Base-by-base conservation (phyloP, 2,113 vertebrate genomes). In the Pandion haliaetus region DNA sequence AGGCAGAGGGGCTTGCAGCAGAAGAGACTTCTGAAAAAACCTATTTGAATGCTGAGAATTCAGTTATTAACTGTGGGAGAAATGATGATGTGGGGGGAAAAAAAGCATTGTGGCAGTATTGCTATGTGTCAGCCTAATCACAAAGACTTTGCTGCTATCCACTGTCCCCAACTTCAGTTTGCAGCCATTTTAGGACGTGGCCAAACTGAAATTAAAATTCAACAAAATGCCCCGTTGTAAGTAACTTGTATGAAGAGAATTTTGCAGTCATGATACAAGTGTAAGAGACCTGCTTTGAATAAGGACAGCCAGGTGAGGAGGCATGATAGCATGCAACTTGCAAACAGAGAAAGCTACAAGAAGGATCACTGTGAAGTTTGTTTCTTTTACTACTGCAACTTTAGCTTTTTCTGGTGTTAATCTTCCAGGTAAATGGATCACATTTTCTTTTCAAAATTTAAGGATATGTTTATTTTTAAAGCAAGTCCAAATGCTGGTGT, bases 21-120 rank as follows among this genome's bases (percentile, higher is more conserved):
- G 28, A 47, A 74, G 13, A 9, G 29, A 34, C 52, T 87, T 74
- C 15, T 36, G 36, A 44, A 86, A 49, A 63, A 18, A 17, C 23
- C 23, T 34, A 0, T 61, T 62, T 67, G 50, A 86, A n/a, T 20
- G 34, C 8, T 14, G 29, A 40, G 17, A 83, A 54, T 59, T 78
- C 23, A n/a, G 8, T 81, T 66, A 20, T 34, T 83, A 67, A 42
- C 31, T 23, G 10, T 19, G 36, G 25, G n/a, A 86, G 40, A 88
- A 61, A 50, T 0, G 2, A 17, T 23, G 13, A 40, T 40, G 15
- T 0, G 3, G n/a, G 26, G 15, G 13, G 3, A 16, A 28, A 8
- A 32, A 40, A 42, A 36, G 4, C 3, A 34, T 34, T 45, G 52
- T 65, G 36, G 26, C 24, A 45, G 15, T 66, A 20, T 58, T 93